Conservation (phyloP, 2,888 invertebrate species). For the Nemurella pictetii region DNA sequence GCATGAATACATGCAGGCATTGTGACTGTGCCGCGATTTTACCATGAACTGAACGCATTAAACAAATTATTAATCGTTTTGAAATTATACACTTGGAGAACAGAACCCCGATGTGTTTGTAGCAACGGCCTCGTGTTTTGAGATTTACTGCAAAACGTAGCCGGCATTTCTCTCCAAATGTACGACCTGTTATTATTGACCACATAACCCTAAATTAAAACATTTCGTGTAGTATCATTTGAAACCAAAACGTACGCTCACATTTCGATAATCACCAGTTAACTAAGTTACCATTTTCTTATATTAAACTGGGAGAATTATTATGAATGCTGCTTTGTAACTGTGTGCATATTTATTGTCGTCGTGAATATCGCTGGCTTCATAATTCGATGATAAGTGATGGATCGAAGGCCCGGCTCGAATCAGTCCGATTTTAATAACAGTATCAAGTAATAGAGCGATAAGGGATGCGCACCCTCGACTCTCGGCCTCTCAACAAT, state of each 20-base stretch:
- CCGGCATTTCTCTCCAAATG: neutral
- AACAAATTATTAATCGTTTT: slow-evolving; percentile 36
- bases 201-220: slow-evolving; percentile 29
- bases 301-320: no score
- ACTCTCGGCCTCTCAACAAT: neutral
- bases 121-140: neutral
- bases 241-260: neutral
- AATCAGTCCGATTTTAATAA: neutral
- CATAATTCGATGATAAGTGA: no score
- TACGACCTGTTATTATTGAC: neutral
- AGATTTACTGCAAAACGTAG: slow-evolving; percentile 17
- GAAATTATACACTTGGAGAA: slow-evolving; percentile 29
- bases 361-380: no score
- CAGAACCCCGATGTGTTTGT: neutral
- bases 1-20: neutral
- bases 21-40: neutral
- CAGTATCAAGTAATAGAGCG: neutral
- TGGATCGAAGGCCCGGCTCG: no score
- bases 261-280: neutral
- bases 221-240: neutral
- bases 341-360: no score
- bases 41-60: neutral
- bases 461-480: neutral
- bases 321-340: no score
- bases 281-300: no score